These are phyloP conservation scores for Stegodyphus dumicola DNA, from an alignment of 1,140 invertebrate genomes.

Conservation along the genomic window DNA sequence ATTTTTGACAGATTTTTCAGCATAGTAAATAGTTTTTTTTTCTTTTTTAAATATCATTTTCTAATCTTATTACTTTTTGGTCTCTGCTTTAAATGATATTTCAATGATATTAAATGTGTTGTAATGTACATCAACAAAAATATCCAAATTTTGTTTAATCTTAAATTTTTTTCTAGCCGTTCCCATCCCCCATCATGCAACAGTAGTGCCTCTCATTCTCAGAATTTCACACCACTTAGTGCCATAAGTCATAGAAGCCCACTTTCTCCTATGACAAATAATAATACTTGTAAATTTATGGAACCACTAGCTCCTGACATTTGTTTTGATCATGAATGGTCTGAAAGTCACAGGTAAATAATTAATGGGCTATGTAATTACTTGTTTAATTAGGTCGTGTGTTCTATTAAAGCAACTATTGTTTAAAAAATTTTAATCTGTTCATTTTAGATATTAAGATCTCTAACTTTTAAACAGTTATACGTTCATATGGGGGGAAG, in stretches of 20 bases:
- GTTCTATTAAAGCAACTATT: background rate
- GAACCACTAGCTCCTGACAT: conserved; percentile 84
- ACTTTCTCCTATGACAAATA: conserved; percentile 1
- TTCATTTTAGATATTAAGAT: too few relatives aligned
- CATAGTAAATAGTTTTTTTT: too few relatives aligned
- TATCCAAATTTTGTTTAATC: background rate
- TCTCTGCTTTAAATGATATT: too few relatives aligned
- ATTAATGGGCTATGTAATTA: background rate
- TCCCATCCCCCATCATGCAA: conserved; percentile 66
- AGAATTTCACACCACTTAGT: conserved; percentile 63
- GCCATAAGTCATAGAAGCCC: conserved; percentile 62
- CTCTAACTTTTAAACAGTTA: too few relatives aligned
- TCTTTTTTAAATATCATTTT: too few relatives aligned
- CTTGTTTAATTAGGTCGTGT: background rate
- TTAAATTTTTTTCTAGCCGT: conserved; percentile 64
- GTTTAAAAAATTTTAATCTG: too few relatives aligned
- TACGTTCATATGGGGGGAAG: too few relatives aligned
- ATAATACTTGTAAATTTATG: conserved; percentile 66
- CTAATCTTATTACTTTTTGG: background rate
- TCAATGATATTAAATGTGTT: background rate
- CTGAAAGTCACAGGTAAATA: conserved; percentile 64
- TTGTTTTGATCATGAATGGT: conserved; percentile 90
- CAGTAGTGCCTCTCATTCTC: conserved; percentile 63
- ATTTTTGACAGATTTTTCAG: too few relatives aligned
- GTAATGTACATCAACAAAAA: background rate